Evolutionary conservation across 1,140 invertebrate species (phyloP).

Genomic region (Sarcophaga bullata): DNA sequence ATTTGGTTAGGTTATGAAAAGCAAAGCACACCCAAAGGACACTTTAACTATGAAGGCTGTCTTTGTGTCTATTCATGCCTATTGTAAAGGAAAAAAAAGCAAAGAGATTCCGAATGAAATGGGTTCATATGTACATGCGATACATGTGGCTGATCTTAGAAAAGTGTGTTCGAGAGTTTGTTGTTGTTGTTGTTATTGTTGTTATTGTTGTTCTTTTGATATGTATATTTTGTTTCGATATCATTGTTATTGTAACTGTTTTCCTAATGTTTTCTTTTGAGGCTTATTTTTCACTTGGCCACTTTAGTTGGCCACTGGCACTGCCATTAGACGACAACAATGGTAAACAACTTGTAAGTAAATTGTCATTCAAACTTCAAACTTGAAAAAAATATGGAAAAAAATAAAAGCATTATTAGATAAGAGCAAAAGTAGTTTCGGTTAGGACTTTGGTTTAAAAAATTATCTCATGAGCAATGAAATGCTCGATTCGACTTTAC

Average conservation of each 20-base stretch:
- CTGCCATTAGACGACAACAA: conserved; percentile 1
- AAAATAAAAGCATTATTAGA: conserved; percentile 10
- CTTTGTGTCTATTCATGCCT: background rate
- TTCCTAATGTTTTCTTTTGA: background rate
- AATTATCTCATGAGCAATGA: no score
- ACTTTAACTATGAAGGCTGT: conserved; percentile 10
- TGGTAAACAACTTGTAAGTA: conserved; percentile 24
- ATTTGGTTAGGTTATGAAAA: conserved; percentile 4
- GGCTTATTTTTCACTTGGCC: background rate
- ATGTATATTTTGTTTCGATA: conserved; percentile 23
- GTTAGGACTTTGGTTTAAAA: no score
- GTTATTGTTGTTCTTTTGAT: conserved; percentile 1
- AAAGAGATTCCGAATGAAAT: no score
- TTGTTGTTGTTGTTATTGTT: no score
- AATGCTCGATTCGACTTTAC: no score
- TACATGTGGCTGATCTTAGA: no score
- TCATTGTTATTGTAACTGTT: conserved; percentile 23
- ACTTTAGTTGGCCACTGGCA: background rate
- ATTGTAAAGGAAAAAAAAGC: background rate
- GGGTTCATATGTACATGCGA: no score
- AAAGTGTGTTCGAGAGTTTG: no score
- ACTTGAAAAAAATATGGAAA: conserved; percentile 30
- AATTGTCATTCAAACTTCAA: conserved; percentile 43
- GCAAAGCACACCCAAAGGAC: conserved; percentile 8
- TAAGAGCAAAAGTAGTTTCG: background rate